Percentiles rank a stretch among this genome's conserved stretches.
Conservation (phyloP, 2,113 vertebrate species). For the Spheniscus mendiculus region DNA sequence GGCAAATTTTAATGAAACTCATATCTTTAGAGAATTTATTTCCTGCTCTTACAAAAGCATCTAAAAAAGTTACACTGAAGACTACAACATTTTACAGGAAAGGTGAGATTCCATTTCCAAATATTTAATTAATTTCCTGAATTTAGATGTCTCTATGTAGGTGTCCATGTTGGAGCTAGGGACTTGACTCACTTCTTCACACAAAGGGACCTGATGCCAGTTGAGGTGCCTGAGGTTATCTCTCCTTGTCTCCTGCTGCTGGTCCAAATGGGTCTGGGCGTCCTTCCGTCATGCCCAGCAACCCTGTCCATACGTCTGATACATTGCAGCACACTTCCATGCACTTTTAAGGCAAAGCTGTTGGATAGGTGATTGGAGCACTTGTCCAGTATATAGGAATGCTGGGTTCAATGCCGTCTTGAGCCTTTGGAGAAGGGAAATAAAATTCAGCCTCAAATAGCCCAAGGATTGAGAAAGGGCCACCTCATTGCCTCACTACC, state of each 20-base stretch:
- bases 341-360: not conserved
- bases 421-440: not conserved
- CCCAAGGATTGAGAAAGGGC: not conserved
- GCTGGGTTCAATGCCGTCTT: not conserved
- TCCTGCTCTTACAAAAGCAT: not conserved
- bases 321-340: not conserved
- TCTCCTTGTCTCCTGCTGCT: not conserved
- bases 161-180: not conserved
- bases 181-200: not conserved
- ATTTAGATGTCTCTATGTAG: not conserved
- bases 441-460: not conserved
- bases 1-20: not conserved
- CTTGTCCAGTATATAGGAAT: not conserved
- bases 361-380: not conserved
- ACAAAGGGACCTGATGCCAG: not conserved
- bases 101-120: not conserved
- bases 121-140: not conserved
- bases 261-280: not conserved
- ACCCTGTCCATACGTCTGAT: fast-evolving
- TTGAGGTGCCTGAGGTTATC: not conserved
- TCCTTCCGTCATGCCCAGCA: not conserved
- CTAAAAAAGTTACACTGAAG: not conserved
- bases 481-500: not conserved
- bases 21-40: not conserved
- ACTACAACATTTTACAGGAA: not conserved